These are phyloP conservation scores for Adineta ricciae DNA, from an alignment of 2,888 invertebrate species.

Conservation along the genomic window DNA sequence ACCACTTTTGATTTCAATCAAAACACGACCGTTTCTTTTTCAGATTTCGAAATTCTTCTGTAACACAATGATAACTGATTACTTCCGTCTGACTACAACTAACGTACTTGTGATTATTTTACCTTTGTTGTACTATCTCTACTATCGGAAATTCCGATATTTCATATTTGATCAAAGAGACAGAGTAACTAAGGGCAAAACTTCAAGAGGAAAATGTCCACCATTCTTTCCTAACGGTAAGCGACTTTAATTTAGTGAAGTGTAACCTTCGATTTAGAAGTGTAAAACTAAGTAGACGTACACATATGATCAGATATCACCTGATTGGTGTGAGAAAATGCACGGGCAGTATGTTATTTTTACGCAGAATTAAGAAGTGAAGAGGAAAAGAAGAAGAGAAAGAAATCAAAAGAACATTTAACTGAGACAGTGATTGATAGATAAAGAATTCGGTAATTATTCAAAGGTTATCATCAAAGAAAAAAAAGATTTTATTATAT, in stretches of 20 bases:
- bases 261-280: not conserved
- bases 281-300: too few relatives aligned
- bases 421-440: not conserved
- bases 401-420: too few relatives aligned
- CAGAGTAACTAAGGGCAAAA: conserved; percentile 24
- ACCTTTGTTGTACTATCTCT: conserved; percentile 18
- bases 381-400: not conserved
- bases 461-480: not conserved
- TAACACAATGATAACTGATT: not conserved
- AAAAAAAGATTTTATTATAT: not conserved
- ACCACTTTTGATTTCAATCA: too few relatives aligned
- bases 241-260: not conserved
- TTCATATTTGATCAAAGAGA: conserved; percentile 28
- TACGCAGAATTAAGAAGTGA: not conserved
- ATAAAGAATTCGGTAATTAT: not conserved
- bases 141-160: conserved; percentile 23
- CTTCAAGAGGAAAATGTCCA: conserved; percentile 30
- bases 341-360: too few relatives aligned
- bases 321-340: not conserved
- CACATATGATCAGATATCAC: not conserved
- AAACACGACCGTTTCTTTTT: too few relatives aligned
- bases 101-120: not conserved
- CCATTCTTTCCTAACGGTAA: conserved; percentile 32
- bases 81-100: not conserved
- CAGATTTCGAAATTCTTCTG: too few relatives aligned